Percentiles rank a stretch among this genome's conserved stretches.
Conservation (phyloP, 2,797 vertebrate species). For the Melanotaenia nigrans region DNA sequence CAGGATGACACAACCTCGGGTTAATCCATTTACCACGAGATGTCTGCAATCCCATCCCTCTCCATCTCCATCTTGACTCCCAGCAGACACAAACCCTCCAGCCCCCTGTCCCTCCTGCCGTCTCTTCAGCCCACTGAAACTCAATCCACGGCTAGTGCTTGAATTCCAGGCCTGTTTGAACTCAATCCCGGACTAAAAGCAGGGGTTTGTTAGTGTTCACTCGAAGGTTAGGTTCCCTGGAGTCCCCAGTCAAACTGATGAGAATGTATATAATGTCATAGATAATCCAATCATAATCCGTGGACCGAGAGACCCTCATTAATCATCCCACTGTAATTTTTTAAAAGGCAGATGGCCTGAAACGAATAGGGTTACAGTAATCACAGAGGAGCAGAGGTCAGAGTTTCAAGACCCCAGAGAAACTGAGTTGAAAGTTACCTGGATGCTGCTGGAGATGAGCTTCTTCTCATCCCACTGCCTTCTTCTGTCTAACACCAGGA, state of each 20-base stretch:
- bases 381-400: constrained; percentile 50
- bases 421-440: constrained; percentile 36
- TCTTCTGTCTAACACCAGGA: constrained; percentile 32
- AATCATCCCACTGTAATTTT: constrained; percentile 80
- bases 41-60: constrained; percentile 76
- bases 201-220: constrained; percentile 73
- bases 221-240: constrained; percentile 68
- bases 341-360: constrained; percentile 78
- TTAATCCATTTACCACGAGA: constrained; percentile 82
- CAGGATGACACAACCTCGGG: constrained; percentile 82
- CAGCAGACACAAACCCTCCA: constrained; percentile 28
- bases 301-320: constrained; percentile 69
- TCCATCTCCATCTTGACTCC: constrained; percentile 63
- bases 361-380: constrained; percentile 66
- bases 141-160: constrained; percentile 74
- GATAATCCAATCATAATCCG: constrained; percentile 78
- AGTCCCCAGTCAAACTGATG: constrained; percentile 71
- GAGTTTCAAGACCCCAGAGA: constrained; percentile 45
- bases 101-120: constrained; percentile 19
- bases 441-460: constrained; percentile 3
- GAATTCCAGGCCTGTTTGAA: constrained; percentile 76
- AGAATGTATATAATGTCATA: constrained; percentile 76
- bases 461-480: not conserved
- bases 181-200: constrained; percentile 80
- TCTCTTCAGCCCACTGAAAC: constrained; percentile 70